These are phyloP conservation scores for Aelia acuminata DNA, from an alignment of 2,888 invertebrate genomes.

Conservation along the genomic window DNA sequence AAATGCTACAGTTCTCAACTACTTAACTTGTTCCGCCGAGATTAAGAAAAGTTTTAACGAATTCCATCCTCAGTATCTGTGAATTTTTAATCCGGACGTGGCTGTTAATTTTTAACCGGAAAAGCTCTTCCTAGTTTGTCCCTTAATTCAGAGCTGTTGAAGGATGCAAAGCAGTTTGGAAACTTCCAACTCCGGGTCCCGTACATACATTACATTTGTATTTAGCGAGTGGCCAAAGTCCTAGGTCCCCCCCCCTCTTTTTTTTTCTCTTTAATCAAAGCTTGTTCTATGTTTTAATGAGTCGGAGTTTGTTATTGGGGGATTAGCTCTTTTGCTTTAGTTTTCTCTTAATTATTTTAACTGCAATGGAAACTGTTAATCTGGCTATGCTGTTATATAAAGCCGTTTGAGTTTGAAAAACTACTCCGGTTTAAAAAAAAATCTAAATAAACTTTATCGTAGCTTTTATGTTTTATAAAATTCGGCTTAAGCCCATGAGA, in stretches of 20 bases:
- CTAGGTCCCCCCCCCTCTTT: not conserved
- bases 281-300: not conserved
- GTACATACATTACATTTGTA: conserved; percentile 31
- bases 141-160: conserved; percentile 34
- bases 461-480: no score
- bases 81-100: conserved; percentile 26
- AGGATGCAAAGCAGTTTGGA: conserved; percentile 18
- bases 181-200: not conserved
- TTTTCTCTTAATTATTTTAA: no score
- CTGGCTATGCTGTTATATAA: no score
- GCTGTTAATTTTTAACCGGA: conserved; percentile 17
- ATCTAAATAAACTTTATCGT: no score
- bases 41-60: conserved; percentile 26
- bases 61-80: conserved; percentile 26
- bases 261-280: not conserved
- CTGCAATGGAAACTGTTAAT: no score
- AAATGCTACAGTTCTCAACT: conserved; percentile 11
- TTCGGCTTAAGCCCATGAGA: no score
- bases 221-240: conserved; percentile 3
- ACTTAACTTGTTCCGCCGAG: conserved; percentile 9
- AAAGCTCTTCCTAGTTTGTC: conserved; percentile 39
- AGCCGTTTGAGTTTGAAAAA: no score
- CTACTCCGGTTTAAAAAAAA: no score
- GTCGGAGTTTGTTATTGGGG: not conserved
- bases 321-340: no score